phyloP scores from a whole-genome alignment of 2,888 invertebrate genomes.

The Mesorhabditis sp. region DNA sequence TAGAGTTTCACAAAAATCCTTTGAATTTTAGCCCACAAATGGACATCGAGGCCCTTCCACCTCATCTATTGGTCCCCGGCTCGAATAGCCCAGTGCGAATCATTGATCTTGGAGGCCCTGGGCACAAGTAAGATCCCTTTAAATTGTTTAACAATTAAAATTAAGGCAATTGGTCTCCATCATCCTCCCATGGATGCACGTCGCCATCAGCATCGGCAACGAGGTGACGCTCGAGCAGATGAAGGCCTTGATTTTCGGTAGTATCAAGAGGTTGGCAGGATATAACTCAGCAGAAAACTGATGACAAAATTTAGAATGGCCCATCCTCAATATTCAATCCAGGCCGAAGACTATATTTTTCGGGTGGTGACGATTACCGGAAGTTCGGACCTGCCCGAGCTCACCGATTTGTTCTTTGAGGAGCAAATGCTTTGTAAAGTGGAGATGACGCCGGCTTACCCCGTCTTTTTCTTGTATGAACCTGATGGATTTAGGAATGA shows the following conservation, averaged over 20 bases:
- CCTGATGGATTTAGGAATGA: conserved; percentile 36
- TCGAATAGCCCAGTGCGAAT: not conserved
- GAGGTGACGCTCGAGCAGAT: conserved; percentile 31
- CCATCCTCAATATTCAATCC: conserved; percentile 20
- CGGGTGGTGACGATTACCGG: conserved; percentile 23
- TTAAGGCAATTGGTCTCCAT: conserved; percentile 18
- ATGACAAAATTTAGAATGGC: conserved; percentile 19
- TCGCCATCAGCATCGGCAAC: conserved; percentile 26
- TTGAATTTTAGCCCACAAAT: not conserved
- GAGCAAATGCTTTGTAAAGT: conserved; percentile 21
- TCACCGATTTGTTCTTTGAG: not conserved
- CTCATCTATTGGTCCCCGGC: not conserved
- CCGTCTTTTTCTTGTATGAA: conserved; percentile 30
- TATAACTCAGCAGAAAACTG: not conserved
- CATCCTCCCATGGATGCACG: conserved; percentile 35
- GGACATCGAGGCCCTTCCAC: not conserved
- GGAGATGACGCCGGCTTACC: conserved; percentile 23
- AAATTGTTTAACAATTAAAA: not conserved
- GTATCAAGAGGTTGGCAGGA: conserved; percentile 26
- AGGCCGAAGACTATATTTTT: conserved; percentile 33
- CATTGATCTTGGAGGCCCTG: conserved; percentile 11
- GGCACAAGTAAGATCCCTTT: not conserved
- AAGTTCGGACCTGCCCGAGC: conserved; percentile 29
- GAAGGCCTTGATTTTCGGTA: conserved; percentile 37
- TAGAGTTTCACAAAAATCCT: not conserved